Base-by-base conservation (phyloP, 2,113 vertebrate species). In the Papio anubis region DNA sequence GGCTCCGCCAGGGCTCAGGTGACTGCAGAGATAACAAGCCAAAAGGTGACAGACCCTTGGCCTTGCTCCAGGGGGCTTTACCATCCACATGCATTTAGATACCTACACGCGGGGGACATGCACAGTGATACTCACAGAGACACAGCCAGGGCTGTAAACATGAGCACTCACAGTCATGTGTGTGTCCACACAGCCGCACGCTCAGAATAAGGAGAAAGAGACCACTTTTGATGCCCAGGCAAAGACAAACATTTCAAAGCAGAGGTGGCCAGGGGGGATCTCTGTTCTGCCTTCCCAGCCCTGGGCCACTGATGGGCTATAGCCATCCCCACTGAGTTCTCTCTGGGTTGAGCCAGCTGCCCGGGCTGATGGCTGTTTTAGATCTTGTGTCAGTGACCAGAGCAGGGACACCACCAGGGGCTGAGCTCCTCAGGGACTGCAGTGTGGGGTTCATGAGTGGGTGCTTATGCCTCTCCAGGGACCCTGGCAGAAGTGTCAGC, bases 81-180 rank as follows among this genome's bases (percentile, higher is more conserved):
- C 13, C 52, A 4, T 35, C 64, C 35, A n/a, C 40, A 27, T 3
- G 1, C 4, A 1, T 10, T 2, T n/a, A 52, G n/a, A 70, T 66
- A 85, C 72, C 94, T 38, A 23, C 10, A 32, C 23, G 1, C 57
- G 13, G 48, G 68, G 59, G 68, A 66, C 17, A 1, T 25, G n/a
- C n/a, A 43, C 27, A 80, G 57, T 57, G 61, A 78, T 9, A 43
- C 30, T 72, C 40, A 12, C 40, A 59, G 78, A 78, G 64, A 38
- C n/a, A 57, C 87, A 38, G 30, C 50, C 84, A 81, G 84, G 59
- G 25, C 66, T 25, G 2, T 59, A 52, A 81, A 30, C 70, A 4
- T 1, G 10, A 57, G 20, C 1, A 0, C 18, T 43, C 12, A 1
- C 27, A 6, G 57, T 52, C 9, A 64, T 3, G 4, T 0, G 2